A percentile compares a stretch with the other conserved stretches of the same genome.
phyloP scores from a whole-genome alignment of 1,140 invertebrate genomes.

The Maconellicoccus hirsutus region DNA sequence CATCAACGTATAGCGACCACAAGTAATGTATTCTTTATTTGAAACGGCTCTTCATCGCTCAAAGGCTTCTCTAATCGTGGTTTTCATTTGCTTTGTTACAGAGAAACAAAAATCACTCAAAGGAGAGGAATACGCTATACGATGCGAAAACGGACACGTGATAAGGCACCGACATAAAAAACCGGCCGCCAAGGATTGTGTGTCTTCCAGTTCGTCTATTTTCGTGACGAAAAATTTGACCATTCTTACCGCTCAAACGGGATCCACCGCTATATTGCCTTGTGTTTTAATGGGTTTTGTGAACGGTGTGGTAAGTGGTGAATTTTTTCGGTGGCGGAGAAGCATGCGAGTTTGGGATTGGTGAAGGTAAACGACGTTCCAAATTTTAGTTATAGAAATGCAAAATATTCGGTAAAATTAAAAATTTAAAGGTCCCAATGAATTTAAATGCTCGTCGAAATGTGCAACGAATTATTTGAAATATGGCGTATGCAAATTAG shows the following conservation, averaged over 20 bases:
- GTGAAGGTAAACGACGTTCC: no score
- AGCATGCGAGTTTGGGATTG: no score
- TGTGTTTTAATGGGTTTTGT: constrained; percentile 55
- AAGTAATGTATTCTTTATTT: no score
- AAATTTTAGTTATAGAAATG: no score
- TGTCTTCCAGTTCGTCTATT: constrained; percentile 12
- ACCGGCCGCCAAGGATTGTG: not conserved
- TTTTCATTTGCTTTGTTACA: not conserved
- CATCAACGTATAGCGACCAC: no score
- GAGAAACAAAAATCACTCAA: not conserved
- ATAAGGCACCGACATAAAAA: constrained; percentile 12
- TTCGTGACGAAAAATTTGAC: constrained; percentile 29
- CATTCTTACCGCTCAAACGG: constrained; percentile 55
- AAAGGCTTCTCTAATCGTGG: not conserved
- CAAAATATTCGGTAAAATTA: no score
- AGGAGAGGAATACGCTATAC: not conserved
- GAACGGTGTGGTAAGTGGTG: constrained; percentile 54
- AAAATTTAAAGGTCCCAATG: no score
- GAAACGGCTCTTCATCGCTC: no score
- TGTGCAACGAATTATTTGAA: no score
- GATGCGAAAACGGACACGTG: not conserved
- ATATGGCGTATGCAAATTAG: no score
- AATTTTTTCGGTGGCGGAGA: no score
- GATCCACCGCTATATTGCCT: constrained; percentile 54
- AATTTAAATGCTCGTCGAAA: no score